These are phyloP conservation scores for Hybognathus amarus DNA, from an alignment of 2,797 vertebrate genomes.

Conservation along the genomic window DNA sequence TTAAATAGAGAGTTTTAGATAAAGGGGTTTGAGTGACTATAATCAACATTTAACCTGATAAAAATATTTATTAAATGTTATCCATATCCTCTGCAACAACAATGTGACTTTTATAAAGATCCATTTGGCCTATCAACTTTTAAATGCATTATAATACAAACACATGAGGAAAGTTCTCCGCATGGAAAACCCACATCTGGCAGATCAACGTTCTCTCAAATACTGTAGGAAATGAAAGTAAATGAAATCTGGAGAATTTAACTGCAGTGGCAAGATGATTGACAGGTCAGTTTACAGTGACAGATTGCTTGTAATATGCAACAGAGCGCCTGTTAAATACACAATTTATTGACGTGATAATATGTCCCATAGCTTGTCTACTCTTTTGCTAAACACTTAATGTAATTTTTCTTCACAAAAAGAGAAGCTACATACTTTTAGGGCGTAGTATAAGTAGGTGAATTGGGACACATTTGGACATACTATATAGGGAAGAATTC, in stretches of 20 bases:
- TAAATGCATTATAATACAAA: neutral
- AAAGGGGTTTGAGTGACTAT: too few species aligned
- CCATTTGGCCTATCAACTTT: too few species aligned
- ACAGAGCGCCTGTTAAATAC: neutral
- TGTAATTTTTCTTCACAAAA: neutral
- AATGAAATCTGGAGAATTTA: neutral
- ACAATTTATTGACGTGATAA: neutral
- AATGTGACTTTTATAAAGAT: neutral
- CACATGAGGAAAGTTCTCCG: neutral
- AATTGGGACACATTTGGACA: too few species aligned
- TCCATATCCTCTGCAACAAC: neutral
- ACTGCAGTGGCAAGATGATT: neutral
- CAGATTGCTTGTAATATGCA: neutral
- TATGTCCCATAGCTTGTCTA: neutral
- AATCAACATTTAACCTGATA: too few species aligned
- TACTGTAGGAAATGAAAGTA: neutral
- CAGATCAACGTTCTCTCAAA: neutral
- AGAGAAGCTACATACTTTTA: neutral
- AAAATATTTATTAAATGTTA: too few species aligned
- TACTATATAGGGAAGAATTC: too few species aligned
- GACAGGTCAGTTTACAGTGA: neutral
- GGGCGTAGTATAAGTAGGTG: too few species aligned
- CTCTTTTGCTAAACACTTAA: neutral
- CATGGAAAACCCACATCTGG: too few species aligned
- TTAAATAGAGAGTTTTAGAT: too few species aligned